Evolutionary conservation across 1,140 invertebrate genomes (phyloP).

Genomic region (Drosophila varians): DNA sequence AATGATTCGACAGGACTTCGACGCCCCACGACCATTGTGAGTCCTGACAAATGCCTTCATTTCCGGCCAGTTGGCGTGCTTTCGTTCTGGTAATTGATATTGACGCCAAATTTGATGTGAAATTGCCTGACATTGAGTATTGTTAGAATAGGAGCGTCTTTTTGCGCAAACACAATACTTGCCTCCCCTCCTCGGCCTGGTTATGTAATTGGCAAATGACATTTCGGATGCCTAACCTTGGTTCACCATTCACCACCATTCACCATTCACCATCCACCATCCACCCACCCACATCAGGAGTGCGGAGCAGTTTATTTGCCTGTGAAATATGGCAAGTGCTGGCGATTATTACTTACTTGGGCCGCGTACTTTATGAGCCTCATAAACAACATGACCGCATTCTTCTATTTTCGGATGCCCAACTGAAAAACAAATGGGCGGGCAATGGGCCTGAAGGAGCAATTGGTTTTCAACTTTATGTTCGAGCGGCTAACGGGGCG

Average conservation of each 20-base stretch:
- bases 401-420: constrained; percentile 20
- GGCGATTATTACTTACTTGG: constrained; percentile 74
- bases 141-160: constrained; percentile 25
- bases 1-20: constrained; percentile 46
- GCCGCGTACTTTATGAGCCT: constrained; percentile 51
- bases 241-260: neutral
- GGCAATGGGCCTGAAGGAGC: constrained; percentile 29
- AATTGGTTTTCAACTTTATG: constrained; percentile 36
- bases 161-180: constrained; percentile 39
- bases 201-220: constrained; percentile 74
- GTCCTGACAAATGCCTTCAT: constrained; percentile 67
- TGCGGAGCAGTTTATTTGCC: constrained; percentile 61
- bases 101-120: constrained; percentile 75
- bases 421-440: constrained; percentile 28
- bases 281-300: constrained; percentile 5
- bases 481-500: constrained; percentile 30
- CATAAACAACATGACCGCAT: constrained; percentile 54
- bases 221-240: constrained; percentile 62
- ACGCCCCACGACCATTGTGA: constrained; percentile 4
- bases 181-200: constrained; percentile 15
- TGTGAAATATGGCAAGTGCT: constrained; percentile 76
- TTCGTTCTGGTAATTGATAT: constrained; percentile 68
- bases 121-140: constrained; percentile 60
- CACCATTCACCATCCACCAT: neutral
- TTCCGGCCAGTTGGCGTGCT: constrained; percentile 61